Evolutionary conservation across 2,797 vertebrate species (phyloP).

Genomic region (Naso thynnoides): DNA sequence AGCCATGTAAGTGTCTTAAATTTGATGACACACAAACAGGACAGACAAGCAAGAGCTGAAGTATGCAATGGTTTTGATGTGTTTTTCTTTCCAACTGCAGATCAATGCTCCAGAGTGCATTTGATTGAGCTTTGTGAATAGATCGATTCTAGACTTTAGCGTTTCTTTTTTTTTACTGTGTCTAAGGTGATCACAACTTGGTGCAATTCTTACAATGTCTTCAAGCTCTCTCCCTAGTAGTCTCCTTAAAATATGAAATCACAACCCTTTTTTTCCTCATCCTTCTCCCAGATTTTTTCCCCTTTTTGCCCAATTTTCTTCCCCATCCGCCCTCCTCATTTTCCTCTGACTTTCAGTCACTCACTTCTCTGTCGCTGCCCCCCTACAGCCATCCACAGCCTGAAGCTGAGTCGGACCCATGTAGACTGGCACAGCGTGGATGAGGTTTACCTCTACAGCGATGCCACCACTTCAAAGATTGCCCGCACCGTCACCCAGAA

Average conservation of each 20-base stretch:
- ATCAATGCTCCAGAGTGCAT: slow-evolving; percentile 70
- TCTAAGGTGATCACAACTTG: slow-evolving; percentile 18
- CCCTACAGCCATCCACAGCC: slow-evolving; percentile 90
- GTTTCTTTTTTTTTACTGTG: slow-evolving; percentile 26
- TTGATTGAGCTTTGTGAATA: slow-evolving; percentile 72
- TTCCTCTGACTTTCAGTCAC: slow-evolving; percentile 1
- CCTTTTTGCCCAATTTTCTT: slow-evolving; percentile 14
- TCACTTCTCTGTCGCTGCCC: slow-evolving; percentile 46
- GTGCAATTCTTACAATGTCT: slow-evolving; percentile 15
- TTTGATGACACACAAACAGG: slow-evolving; percentile 22
- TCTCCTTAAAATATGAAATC: slow-evolving; percentile 12
- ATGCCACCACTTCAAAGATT: slow-evolving; percentile 98
- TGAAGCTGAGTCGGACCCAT: slow-evolving; percentile 95
- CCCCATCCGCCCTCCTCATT: slow-evolving; percentile 18
- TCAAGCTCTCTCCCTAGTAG: slow-evolving; percentile 14
- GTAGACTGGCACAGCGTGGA: slow-evolving; percentile 98
- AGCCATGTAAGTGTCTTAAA: background rate
- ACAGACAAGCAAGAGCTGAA: slow-evolving; percentile 75
- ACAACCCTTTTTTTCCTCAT: background rate
- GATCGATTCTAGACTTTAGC: slow-evolving; percentile 25
- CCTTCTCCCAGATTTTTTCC: background rate
- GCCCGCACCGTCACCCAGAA: slow-evolving; percentile 97
- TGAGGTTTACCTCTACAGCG: slow-evolving; percentile 98
- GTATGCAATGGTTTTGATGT: slow-evolving; percentile 64
- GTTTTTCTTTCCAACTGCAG: slow-evolving; percentile 61